Percentiles rank a stretch among this genome's conserved stretches.
These are phyloP conservation scores for Ammodramus savannarum DNA, from an alignment of 2,113 vertebrate genomes.

Conservation along the genomic window DNA sequence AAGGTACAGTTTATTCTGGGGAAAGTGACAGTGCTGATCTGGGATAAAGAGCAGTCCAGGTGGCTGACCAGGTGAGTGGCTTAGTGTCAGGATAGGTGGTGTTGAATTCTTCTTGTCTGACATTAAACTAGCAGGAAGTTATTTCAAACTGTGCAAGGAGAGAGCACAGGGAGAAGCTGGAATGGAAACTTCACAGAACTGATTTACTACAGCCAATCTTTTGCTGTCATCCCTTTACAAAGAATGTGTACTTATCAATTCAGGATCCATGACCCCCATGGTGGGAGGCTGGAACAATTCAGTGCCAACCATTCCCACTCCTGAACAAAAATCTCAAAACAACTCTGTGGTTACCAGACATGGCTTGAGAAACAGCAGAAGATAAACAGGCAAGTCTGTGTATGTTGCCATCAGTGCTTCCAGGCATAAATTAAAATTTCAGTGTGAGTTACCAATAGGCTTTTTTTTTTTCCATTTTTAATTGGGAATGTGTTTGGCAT, in stretches of 20 bases:
- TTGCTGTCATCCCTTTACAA: not conserved
- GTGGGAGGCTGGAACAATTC: not conserved
- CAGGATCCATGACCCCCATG: accelerated
- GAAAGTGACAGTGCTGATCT: not conserved
- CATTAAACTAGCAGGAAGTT: not conserved
- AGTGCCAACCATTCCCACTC: not conserved
- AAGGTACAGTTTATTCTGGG: not conserved
- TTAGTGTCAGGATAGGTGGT: not conserved
- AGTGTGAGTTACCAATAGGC: not conserved
- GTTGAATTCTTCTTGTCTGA: not conserved
- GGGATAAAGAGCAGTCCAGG: not conserved
- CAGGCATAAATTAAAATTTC: not conserved
- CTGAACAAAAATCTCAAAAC: not conserved
- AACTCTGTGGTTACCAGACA: not conserved
- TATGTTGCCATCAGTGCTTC: not conserved
- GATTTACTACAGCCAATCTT: not conserved
- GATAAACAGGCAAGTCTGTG: not conserved
- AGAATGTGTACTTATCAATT: not conserved
- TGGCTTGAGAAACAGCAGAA: not conserved
- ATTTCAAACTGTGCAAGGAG: not conserved
- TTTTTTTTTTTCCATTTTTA: not conserved
- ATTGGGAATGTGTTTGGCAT: not conserved
- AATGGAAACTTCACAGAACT: not conserved
- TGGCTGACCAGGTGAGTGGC: not conserved
- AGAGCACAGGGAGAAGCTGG: not conserved